These are phyloP conservation scores for Eulithis prunata DNA, from an alignment of 2,888 invertebrate genomes.

Conservation along the genomic window DNA sequence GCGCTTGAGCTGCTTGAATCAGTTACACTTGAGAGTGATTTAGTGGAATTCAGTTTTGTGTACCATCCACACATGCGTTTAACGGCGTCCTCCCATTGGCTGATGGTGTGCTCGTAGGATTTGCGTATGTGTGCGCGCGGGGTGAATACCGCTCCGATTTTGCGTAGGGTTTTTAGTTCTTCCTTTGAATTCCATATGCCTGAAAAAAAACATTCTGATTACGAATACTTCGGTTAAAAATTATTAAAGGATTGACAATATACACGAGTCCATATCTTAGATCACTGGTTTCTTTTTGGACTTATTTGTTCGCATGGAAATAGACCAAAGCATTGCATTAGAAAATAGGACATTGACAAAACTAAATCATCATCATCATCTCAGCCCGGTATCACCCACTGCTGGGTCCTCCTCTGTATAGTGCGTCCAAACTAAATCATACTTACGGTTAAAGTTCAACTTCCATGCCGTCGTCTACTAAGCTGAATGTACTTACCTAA, in stretches of 20 bases:
- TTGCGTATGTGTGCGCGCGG: constrained; percentile 71
- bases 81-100: constrained; percentile 85
- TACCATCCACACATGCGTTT: constrained; percentile 85
- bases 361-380: too few species aligned
- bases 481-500: constrained; percentile 79
- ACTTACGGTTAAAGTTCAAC: too few species aligned
- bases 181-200: constrained; percentile 90
- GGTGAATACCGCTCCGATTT: constrained; percentile 86
- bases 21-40: constrained; percentile 44
- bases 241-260: too few species aligned
- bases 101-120: constrained; percentile 64
- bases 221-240: not conserved
- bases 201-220: constrained; percentile 52
- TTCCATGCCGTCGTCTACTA: too few species aligned
- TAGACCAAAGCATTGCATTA: too few species aligned
- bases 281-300: too few species aligned
- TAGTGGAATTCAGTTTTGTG: constrained; percentile 44
- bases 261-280: too few species aligned
- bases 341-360: too few species aligned
- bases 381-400: too few species aligned
- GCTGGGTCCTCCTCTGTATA: too few species aligned
- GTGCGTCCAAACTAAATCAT: too few species aligned
- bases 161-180: constrained; percentile 85
- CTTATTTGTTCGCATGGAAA: too few species aligned
- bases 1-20: constrained; percentile 53